These are phyloP conservation scores for Bedellia somnulentella DNA, from an alignment of 2,888 invertebrate genomes.

Conservation along the genomic window DNA sequence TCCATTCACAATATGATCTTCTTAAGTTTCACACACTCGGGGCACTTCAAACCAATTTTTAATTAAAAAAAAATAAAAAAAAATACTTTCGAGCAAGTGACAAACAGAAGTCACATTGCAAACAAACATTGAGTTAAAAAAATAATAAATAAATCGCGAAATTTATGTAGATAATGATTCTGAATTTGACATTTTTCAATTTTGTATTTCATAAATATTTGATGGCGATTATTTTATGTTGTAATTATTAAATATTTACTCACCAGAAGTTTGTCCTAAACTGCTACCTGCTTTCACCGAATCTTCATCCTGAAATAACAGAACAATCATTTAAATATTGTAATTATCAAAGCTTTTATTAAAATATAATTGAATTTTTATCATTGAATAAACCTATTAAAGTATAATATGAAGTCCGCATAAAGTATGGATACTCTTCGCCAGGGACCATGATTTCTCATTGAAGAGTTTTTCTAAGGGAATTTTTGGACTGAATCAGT, in stretches of 20 bases:
- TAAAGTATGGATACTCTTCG: too few species aligned
- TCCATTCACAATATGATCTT: conserved; percentile 54
- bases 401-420: too few species aligned
- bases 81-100: conserved; percentile 30
- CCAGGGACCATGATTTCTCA: too few species aligned
- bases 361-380: too few species aligned
- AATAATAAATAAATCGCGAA: conserved; percentile 9
- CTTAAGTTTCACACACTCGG: conserved; percentile 16
- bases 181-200: too few species aligned
- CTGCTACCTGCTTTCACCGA: conserved; percentile 45
- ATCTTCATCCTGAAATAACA: conserved; percentile 42
- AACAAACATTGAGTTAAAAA: conserved; percentile 40
- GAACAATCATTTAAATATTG: conserved; percentile 1
- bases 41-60: too few species aligned
- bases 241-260: conserved; percentile 31
- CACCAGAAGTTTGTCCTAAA: conserved; percentile 44
- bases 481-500: too few species aligned
- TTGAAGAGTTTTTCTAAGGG: too few species aligned
- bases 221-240: too few species aligned
- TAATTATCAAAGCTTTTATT: too few species aligned
- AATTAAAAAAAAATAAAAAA: conserved; percentile 13
- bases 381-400: too few species aligned
- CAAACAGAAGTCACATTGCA: conserved; percentile 49
- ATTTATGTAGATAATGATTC: conserved; percentile 2
- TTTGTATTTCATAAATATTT: too few species aligned